Conservation (phyloP, 1,140 invertebrate genomes). For the Brachionus asplanchnoidis region DNA sequence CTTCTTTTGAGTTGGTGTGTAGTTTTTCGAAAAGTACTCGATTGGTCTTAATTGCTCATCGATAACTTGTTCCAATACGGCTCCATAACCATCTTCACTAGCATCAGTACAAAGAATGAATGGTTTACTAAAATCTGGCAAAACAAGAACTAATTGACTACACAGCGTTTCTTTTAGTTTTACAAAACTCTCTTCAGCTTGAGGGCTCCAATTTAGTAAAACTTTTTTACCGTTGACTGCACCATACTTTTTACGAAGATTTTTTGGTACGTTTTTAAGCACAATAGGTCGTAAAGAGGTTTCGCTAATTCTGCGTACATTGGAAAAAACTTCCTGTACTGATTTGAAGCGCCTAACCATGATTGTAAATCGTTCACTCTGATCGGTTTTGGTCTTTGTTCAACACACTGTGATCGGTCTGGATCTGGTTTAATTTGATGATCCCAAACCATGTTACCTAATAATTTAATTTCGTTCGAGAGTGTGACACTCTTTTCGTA, state of each 20-base stretch:
- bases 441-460: no score
- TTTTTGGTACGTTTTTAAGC: background rate
- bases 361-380: constrained; percentile 16
- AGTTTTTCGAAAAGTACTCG: no score
- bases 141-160: background rate
- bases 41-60: no score
- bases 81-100: no score
- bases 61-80: no score
- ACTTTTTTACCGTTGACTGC: background rate
- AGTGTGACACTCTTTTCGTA: no score
- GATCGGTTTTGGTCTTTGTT: background rate
- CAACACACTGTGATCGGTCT: no score
- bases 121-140: no score
- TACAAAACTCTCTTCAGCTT: background rate
- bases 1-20: no score
- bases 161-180: background rate
- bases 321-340: constrained; percentile 47
- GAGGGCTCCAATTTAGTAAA: background rate
- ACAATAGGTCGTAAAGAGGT: constrained; percentile 34
- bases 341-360: constrained; percentile 49
- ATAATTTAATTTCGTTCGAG: no score
- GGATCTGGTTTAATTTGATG: no score
- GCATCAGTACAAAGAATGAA: no score
- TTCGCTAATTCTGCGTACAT: constrained; percentile 45
- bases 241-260: background rate